Evolutionary conservation across 1,140 invertebrate genomes (phyloP), one percentile per base, ranked within the genome.

Genomic region (Charaxes varanes): DNA sequence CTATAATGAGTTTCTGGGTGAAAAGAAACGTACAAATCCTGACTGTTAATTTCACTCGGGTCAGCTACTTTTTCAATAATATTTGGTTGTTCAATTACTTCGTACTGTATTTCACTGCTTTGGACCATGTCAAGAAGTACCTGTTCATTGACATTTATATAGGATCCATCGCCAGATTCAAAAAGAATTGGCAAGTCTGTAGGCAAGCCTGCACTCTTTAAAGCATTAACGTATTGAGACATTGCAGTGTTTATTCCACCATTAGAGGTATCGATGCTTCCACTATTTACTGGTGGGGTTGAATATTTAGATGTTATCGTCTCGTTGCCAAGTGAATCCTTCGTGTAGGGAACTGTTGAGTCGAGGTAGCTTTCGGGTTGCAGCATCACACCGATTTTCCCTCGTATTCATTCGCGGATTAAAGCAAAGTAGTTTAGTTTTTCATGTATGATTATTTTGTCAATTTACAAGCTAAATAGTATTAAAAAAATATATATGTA

Each of bases 81-180:
- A 41, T 80, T 77, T 4, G 78, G 78, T 51, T 81, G 82, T 53
- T 87, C 85, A 19, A 86, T 83, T 3, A 87, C 81, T 60, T 86
- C 85, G 30, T 85, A 86, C 56, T 87, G 85, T 42, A 86, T 82
- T 50, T 83, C 81, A 33, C 78, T 86, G 50, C 85, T 86, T 53
- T 85, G 82, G 1, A 85, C 84, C 71, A 87, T 85, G 45, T 86
- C 84, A 33, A 85, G 66, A 11, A 87, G 67, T 12, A 87, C 82
- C 71, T 87, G 85, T 70, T 87, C 86, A 36, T 86, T 86, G 4
- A 87, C 78, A 24, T 86, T 86, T 3, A 87, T 83, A 36, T 87
- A 86, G 1, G 85, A 86, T 0, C 86, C 86, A 46, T 87, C 85
- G 5, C 86, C 85, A 18, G 83, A 86, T 52, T 87, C 86, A 31